Evolutionary conservation across 64 coral and sea anemone genomes (phyloP), one percentile per base, ranked within the genome.

Genomic region (Porites lutea): DNA sequence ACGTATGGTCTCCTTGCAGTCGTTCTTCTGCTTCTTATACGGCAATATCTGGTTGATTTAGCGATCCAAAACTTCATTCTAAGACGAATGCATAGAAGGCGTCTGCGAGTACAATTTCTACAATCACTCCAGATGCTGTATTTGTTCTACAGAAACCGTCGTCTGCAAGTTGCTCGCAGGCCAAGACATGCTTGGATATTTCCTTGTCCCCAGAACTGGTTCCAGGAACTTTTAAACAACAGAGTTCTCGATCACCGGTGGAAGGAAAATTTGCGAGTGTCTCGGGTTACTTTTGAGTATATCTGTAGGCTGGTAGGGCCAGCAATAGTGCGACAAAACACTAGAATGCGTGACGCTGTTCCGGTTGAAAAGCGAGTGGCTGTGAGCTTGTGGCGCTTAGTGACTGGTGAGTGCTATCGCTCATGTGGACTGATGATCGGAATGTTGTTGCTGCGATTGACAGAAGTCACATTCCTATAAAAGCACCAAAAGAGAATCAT

Each of bases 351-450:
- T 88, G 86, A 88, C 72, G 51, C 86, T 77, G 49, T 88, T 55
- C 86, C 72, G 60, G 84, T 87, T 69, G 15, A 69, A 20, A 87
- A 87, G 84, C 67, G 51, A 71, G 84, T 87, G 47, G 66, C 86
- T 75, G 86, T 88, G 16, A 88, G 85, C 67, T 53, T 88, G 62
- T 76, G 86, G 86, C 65, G 86, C 59, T 77, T 88, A 55, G 86
- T 57, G 47, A 88, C 86, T 72, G 84, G 84, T 72, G 84, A 87
- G 72, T 89, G 87, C 19, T 79, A 78, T 66, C 61, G 58, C 72
- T 89, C 87, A 89, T 89, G 87, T 63, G 74, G 87, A 75, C 60
- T 89, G 72, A 75, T 89, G 71, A 65, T 89, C 74, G 51, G 84
- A 90, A 90, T 82, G 88, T 90, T 48, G 74, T 76, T 45, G 88